Conservation (phyloP, 2,113 vertebrate genomes). For the Ochotona princeps region DNA sequence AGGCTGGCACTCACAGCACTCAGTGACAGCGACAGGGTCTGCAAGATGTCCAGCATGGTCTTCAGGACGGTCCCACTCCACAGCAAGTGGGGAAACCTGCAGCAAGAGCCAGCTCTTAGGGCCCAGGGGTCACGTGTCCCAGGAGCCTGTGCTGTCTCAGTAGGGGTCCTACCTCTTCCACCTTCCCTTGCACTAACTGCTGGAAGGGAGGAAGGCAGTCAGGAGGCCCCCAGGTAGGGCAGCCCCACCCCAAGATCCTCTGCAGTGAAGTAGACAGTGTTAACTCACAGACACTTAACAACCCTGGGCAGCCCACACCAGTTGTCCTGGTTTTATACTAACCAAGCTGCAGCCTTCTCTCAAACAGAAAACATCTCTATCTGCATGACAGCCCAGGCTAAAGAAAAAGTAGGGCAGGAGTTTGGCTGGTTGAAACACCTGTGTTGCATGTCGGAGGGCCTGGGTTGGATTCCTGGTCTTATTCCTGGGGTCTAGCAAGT, state of each 20-base stretch:
- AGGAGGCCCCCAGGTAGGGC: background rate
- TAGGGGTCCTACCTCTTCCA: background rate
- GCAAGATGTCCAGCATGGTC: constrained; percentile 98
- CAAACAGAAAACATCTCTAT: background rate
- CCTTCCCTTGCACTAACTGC: background rate
- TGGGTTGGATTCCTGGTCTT: too few relatives aligned
- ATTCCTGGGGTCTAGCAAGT: too few relatives aligned
- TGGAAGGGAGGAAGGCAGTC: too few relatives aligned
- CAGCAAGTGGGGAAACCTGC: constrained; percentile 95
- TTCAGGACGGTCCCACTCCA: constrained; percentile 98
- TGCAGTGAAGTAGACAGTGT: background rate
- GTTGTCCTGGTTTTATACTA: background rate
- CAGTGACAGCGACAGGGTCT: constrained; percentile 96
- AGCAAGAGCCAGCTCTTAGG: background rate
- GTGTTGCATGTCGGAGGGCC: too few relatives aligned
- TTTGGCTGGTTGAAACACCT: too few relatives aligned
- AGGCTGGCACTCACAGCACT: constrained; percentile 91
- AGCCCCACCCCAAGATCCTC: background rate
- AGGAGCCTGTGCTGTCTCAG: background rate
- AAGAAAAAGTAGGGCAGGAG: background rate
- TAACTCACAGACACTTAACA: background rate
- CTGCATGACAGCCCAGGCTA: background rate
- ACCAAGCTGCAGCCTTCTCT: background rate
- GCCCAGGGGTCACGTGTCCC: background rate
- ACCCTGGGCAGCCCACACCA: background rate